Evolutionary conservation across 2,797 vertebrate species (phyloP).

Genomic region (Gallinago solitaria): DNA sequence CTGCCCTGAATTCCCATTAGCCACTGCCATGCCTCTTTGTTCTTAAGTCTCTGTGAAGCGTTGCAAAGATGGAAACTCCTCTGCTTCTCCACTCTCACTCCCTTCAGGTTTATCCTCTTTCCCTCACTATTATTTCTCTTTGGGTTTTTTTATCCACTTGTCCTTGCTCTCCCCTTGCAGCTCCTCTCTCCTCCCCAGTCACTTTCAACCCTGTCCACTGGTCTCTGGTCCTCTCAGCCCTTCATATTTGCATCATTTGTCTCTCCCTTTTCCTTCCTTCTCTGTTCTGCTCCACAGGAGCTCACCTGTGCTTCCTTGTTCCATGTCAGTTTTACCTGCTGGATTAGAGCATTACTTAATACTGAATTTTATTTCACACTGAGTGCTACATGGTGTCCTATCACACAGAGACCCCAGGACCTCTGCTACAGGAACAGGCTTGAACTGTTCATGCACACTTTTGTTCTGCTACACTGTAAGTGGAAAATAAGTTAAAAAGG

Average conservation of each 20-base stretch:
- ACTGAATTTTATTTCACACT: background rate
- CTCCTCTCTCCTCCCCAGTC: background rate
- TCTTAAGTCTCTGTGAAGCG: background rate
- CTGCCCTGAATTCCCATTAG: background rate
- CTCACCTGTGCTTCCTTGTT: background rate
- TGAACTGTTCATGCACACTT: background rate
- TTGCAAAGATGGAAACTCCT: background rate
- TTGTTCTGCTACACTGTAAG: background rate
- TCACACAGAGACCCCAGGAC: background rate
- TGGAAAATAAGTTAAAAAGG: background rate
- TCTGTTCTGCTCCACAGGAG: background rate
- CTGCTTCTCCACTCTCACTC: background rate
- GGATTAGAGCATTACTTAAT: background rate
- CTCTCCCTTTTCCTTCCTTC: background rate
- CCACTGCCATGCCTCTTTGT: background rate
- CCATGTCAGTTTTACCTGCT: background rate
- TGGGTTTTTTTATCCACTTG: background rate
- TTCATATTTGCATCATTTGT: background rate
- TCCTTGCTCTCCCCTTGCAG: background rate
- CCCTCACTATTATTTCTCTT: background rate
- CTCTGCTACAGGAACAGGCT: background rate
- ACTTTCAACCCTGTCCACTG: background rate
- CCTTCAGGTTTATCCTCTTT: background rate
- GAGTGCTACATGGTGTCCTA: accelerated
- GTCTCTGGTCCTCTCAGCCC: background rate